Conservation (phyloP, 2,113 vertebrate genomes). For the Mormyrus lacerda region DNA sequence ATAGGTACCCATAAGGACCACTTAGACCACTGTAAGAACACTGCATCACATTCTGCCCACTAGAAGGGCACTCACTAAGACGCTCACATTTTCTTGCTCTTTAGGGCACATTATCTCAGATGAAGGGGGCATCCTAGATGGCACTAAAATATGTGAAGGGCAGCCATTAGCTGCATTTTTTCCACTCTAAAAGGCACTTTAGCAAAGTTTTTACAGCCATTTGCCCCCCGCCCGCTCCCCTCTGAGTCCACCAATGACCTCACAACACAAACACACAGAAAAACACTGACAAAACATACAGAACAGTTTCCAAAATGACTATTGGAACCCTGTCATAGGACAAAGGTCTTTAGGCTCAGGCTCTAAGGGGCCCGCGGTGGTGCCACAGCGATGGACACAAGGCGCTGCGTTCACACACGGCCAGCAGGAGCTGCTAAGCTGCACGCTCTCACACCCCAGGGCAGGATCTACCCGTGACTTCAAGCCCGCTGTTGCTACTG, state of each 20-base stretch:
- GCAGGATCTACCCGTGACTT: not conserved
- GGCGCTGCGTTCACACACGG: not conserved
- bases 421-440: not conserved
- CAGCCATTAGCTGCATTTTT: not conserved
- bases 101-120: not conserved
- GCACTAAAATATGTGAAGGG: not conserved
- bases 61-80: too few species aligned
- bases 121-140: not conserved
- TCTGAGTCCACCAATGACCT: not conserved
- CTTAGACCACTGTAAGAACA: not conserved
- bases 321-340: conserved; percentile 26
- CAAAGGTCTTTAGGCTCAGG: not conserved
- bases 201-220: too few species aligned
- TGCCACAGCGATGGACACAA: not conserved
- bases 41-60: too few species aligned
- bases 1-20: not conserved
- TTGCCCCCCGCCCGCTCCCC: too few species aligned
- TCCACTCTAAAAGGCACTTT: too few species aligned
- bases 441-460: not conserved
- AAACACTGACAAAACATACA: not conserved
- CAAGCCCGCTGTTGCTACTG: not conserved
- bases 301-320: not conserved
- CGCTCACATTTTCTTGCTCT: too few species aligned
- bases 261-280: conserved; percentile 11
- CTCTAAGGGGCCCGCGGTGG: not conserved